phyloP scores from a whole-genome alignment of 2,113 vertebrate species.

The Centropristis striata region DNA sequence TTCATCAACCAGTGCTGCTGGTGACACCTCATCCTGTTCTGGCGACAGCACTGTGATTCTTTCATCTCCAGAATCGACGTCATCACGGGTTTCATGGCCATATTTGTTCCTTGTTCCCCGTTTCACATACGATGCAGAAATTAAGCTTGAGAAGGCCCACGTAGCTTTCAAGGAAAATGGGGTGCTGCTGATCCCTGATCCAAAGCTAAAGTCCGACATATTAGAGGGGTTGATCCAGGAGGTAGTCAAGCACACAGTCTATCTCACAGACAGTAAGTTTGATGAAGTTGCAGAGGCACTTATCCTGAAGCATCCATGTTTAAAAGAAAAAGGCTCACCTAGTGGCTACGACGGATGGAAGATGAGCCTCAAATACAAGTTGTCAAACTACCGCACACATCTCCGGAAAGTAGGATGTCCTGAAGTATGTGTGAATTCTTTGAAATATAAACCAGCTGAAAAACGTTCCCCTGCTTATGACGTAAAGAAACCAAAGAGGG shows the following conservation, averaged over 20 bases:
- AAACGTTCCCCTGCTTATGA: conserved; percentile 28
- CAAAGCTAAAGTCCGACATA: conserved; percentile 7
- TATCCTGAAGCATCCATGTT: conserved; percentile 35
- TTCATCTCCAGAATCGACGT: neutral
- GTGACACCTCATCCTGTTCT: too few relatives aligned
- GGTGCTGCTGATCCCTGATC: neutral
- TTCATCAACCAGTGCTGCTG: too few relatives aligned
- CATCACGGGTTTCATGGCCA: conserved; percentile 34
- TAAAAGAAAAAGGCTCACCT: conserved; percentile 13
- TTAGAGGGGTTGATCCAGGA: conserved; percentile 7
- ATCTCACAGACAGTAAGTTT: conserved; percentile 12
- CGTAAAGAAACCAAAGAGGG: conserved; percentile 38
- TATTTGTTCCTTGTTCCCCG: conserved; percentile 16
- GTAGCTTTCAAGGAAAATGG: neutral
- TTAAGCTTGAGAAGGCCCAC: neutral
- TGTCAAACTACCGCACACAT: conserved; percentile 36
- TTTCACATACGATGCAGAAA: conserved; percentile 17
- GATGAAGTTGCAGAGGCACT: conserved; percentile 33
- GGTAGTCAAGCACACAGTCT: conserved; percentile 26
- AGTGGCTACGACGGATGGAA: conserved; percentile 16
- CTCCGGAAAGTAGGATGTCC: conserved; percentile 35
- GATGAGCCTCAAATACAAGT: conserved; percentile 38
- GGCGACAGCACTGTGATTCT: too few relatives aligned
- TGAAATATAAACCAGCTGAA: conserved; percentile 21
- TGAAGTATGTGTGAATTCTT: conserved; percentile 40